phyloP scores from a whole-genome alignment of 2,113 vertebrate species.

The human region GRCh38 chr9:16758501-16759000 shows the following conservation, averaged over 20 bases:
- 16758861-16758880: constrained; percentile 28
- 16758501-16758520: too few species aligned
- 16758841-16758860: neutral
- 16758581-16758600: too few species aligned
- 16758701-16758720: neutral
- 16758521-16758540: too few species aligned
- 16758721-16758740: neutral
- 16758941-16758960: constrained; percentile 27
- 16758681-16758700: neutral
- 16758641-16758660: neutral
- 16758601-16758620: too few species aligned
- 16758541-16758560: too few species aligned
- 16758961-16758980: neutral
- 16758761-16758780: neutral
- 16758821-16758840: neutral
- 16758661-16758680: neutral
- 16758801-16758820: neutral
- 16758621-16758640: neutral
- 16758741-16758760: constrained; percentile 8
- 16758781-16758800: constrained; percentile 30
- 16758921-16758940: constrained; percentile 17
- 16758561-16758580: too few species aligned
- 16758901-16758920: neutral
- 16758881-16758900: constrained; percentile 23
- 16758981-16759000: constrained; percentile 22